phyloP scores from a whole-genome alignment of 2,797 vertebrate genomes.

The Enoplosus armatus region DNA sequence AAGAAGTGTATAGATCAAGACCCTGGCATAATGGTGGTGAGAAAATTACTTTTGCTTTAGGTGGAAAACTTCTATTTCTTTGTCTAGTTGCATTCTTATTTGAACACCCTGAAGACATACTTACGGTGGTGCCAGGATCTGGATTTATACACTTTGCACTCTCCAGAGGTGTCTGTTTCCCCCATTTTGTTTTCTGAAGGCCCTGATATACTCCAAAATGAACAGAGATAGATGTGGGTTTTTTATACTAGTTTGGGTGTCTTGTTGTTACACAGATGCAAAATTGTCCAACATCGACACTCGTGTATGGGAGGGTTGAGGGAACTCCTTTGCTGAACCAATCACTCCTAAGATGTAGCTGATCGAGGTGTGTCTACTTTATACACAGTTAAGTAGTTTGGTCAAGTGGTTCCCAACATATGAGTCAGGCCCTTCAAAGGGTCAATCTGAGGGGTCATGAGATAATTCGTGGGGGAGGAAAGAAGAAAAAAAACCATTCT shows the following conservation, averaged over 20 bases:
- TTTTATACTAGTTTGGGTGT: no score
- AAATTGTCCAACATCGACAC: no score
- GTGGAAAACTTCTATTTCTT: background rate
- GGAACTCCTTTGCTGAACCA: no score
- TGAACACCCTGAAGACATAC: background rate
- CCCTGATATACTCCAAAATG: background rate
- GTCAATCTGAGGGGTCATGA: no score
- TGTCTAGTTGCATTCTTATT: constrained; percentile 3
- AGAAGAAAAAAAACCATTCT: background rate
- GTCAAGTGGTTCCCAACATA: no score
- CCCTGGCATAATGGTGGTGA: background rate
- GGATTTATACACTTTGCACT: background rate
- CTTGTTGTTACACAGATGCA: no score
- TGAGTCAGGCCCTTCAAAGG: no score
- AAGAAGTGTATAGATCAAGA: background rate
- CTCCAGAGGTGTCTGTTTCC: background rate
- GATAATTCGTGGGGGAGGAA: no score
- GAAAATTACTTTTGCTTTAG: background rate
- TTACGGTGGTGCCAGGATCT: background rate
- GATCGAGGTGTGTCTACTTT: no score
- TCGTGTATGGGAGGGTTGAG: no score
- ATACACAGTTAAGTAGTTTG: no score
- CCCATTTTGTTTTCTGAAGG: background rate
- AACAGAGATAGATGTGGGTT: background rate
- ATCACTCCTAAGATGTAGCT: no score